Conservation (phyloP, 2,113 vertebrate species). For the Chaenocephalus aceratus region DNA sequence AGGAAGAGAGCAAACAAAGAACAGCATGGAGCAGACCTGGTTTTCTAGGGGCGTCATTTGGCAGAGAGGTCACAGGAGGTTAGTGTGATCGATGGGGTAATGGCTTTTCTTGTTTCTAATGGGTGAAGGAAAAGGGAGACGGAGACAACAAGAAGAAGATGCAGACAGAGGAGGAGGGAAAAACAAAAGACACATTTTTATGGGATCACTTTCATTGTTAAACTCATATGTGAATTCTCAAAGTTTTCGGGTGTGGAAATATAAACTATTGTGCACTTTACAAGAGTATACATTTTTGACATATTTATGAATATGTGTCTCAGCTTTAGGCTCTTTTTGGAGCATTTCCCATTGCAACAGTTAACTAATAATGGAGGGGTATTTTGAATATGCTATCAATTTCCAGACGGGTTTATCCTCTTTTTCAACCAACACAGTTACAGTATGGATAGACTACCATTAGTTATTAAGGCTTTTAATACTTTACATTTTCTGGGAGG, state of each 20-base stretch:
- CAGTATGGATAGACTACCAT: too few species aligned
- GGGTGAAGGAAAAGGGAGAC: slow-evolving; percentile 18
- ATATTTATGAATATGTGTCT: not conserved
- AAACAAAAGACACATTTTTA: not conserved
- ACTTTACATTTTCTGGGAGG: too few species aligned
- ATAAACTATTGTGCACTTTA: not conserved
- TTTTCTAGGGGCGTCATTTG: slow-evolving; percentile 39
- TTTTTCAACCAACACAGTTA: too few species aligned
- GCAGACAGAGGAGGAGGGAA: slow-evolving; percentile 7
- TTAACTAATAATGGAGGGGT: not conserved
- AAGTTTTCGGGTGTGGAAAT: not conserved
- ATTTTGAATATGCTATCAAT: not conserved
- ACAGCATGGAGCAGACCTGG: slow-evolving; percentile 53
- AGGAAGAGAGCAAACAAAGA: slow-evolving; percentile 80
- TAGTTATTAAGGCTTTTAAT: too few species aligned
- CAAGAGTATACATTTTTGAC: not conserved
- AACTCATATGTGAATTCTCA: not conserved
- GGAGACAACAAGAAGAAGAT: slow-evolving; percentile 5
- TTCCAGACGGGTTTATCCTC: too few species aligned
- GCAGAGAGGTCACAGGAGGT: slow-evolving; percentile 45
- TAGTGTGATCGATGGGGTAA: slow-evolving; percentile 59
- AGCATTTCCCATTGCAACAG: not conserved
- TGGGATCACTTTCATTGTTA: not conserved
- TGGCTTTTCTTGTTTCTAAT: slow-evolving; percentile 49
- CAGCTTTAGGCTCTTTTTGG: not conserved